These are phyloP conservation scores for Rutpela maculata DNA, from an alignment of 2,888 invertebrate species.

Conservation along the genomic window DNA sequence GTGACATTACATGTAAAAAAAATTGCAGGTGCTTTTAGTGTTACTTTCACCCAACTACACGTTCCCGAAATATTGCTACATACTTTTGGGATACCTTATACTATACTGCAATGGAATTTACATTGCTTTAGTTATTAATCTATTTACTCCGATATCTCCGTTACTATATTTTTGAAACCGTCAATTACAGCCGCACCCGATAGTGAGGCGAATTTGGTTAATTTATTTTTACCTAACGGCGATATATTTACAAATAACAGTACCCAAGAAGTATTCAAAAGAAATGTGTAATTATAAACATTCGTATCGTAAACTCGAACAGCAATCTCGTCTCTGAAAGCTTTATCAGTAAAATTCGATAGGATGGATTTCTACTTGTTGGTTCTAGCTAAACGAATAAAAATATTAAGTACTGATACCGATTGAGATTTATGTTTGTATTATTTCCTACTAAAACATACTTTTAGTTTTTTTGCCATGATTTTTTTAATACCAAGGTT, in stretches of 20 bases:
- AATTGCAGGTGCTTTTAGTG: too few species aligned
- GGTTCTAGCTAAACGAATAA: too few species aligned
- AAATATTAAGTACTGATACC: too few species aligned
- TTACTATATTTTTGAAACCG: not conserved
- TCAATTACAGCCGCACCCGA: not conserved
- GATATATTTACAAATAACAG: slow-evolving; percentile 21
- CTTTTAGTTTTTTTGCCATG: not conserved
- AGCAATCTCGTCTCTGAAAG: not conserved
- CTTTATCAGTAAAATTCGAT: too few species aligned
- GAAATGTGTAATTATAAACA: not conserved
- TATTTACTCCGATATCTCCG: too few species aligned
- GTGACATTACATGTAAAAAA: too few species aligned
- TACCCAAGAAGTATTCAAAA: slow-evolving; percentile 5
- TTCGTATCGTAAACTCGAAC: not conserved
- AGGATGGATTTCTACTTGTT: too few species aligned
- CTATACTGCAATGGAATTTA: too few species aligned
- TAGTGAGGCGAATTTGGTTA: not conserved
- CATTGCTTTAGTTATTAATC: not conserved
- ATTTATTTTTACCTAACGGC: slow-evolving; percentile 17
- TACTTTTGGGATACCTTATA: too few species aligned
- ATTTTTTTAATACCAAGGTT: slow-evolving; percentile 10
- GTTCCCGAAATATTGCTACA: too few species aligned
- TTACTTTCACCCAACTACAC: too few species aligned
- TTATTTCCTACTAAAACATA: not conserved
- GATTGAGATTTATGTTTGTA: not conserved